phyloP scores from a whole-genome alignment of 2,888 invertebrate genomes.

The Thecocarcelia acutangulata region DNA sequence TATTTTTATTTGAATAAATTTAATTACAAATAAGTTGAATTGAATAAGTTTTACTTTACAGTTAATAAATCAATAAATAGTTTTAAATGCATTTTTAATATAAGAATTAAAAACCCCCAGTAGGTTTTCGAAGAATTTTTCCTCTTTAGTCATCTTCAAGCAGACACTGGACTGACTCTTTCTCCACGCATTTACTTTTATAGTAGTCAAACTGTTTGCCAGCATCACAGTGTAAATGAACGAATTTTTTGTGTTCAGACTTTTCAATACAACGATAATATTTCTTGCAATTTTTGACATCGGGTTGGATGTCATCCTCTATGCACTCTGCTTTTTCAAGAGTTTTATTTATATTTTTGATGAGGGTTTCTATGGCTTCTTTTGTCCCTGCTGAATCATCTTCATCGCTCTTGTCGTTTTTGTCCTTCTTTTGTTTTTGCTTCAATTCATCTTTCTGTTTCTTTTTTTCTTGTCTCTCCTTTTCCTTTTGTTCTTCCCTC shows the following conservation, averaged over 20 bases:
- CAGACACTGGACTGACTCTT: conserved; percentile 71
- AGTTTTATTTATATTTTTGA: conserved; percentile 74
- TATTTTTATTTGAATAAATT: conserved; percentile 23
- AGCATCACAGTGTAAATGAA: conserved; percentile 74
- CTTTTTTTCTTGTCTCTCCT: no score
- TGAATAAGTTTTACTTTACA: not conserved
- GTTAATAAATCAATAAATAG: not conserved
- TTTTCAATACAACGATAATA: conserved; percentile 76
- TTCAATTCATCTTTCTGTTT: conserved; percentile 39
- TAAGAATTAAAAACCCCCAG: not conserved
- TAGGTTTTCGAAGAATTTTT: not conserved
- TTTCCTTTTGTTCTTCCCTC: conserved; percentile 63
- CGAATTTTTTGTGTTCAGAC: conserved; percentile 71
- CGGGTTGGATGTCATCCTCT: conserved; percentile 74
- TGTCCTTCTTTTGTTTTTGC: conserved; percentile 29
- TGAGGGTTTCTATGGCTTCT: conserved; percentile 68
- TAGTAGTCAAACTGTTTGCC: conserved; percentile 75
- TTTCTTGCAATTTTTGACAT: conserved; percentile 75
- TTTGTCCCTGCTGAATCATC: conserved; percentile 64
- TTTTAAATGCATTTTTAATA: conserved; percentile 4
- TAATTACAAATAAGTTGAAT: not conserved
- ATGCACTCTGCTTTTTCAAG: conserved; percentile 73
- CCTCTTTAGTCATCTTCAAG: conserved; percentile 57
- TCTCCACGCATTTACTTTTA: conserved; percentile 71
- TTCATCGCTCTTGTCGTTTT: conserved; percentile 42